Base-by-base conservation (phyloP, 2,113 vertebrate species). In the Reinhardtius hippoglossoides region DNA sequence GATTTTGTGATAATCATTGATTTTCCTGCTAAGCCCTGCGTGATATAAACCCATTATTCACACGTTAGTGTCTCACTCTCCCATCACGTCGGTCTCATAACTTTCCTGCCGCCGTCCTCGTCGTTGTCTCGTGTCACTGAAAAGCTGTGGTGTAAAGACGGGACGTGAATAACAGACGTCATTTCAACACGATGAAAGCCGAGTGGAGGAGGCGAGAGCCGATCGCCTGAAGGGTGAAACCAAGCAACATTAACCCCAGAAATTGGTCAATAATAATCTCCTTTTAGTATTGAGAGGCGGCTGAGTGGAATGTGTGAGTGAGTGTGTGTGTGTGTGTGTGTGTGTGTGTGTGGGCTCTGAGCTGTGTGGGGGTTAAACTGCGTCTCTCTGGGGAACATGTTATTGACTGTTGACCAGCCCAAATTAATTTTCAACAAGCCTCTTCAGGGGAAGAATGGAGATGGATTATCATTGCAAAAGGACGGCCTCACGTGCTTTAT, bases 381-480 rank as follows among this genome's bases (percentile, higher is more conserved):
- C 0, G 1, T 40, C 64, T 85, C 89, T 85, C 90, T 4, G 15
- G 88, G 86, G 89, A 90, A 52, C 71, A n/a, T 58, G 71, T 89
- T 91, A 90, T 93, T 90, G 87, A 92, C 86, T 89, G 91, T 83
- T 91, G 89, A 92, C 90, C 85, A 84, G 83, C 81, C 74, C 83
- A 91, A 93, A 93, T 93, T 89, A 90, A 91, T 92, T 91, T 91
- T 89, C 85, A 89, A 90, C 89, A 83, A 88, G 81, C 85, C 89
- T 91, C 91, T 90, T 88, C 86, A 86, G 89, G 83, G 82, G 73
- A 82, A 88, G 88, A 91, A 91, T 90, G 76, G 82, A 81, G 76
- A 80, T 76, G 74, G 88, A 85, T 90, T 74, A 84, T 86, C 76
- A 63, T 55, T 78, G 82, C 64, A 80, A 76, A 84, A 59, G 35